These are phyloP conservation scores for Leptocoma aspasia DNA, from an alignment of 2,113 vertebrate species.

Conservation along the genomic window DNA sequence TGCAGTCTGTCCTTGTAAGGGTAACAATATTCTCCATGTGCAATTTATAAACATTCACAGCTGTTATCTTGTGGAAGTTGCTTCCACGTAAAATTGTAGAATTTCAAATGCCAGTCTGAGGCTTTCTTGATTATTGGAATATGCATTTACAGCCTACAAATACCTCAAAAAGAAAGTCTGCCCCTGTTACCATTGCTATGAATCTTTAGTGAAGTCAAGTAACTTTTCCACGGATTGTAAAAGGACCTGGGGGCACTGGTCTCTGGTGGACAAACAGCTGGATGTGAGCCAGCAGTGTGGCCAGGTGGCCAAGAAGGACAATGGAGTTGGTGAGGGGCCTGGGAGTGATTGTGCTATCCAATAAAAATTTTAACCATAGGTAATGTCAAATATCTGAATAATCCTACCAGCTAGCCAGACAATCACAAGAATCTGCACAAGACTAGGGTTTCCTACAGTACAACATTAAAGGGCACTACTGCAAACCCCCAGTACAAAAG, in stretches of 20 bases:
- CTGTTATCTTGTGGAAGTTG: background rate
- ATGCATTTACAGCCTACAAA: background rate
- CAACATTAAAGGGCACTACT: background rate
- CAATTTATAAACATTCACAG: background rate
- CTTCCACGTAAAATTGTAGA: background rate
- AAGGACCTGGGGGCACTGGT: background rate
- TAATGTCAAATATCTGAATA: background rate
- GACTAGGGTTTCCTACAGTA: background rate
- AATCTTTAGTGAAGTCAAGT: background rate
- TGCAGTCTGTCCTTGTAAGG: background rate
- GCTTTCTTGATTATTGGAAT: background rate
- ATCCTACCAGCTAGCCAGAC: background rate
- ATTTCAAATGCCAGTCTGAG: background rate
- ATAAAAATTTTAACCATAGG: background rate
- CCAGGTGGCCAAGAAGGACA: background rate
- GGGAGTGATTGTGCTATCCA: background rate
- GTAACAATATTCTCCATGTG: background rate
- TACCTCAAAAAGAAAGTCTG: background rate
- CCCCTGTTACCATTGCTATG: background rate
- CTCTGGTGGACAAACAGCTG: background rate
- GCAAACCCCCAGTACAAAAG: background rate
- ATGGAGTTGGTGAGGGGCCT: fast-evolving
- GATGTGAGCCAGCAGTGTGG: background rate
- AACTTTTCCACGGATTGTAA: background rate
- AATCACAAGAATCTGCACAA: background rate